Base-by-base conservation (phyloP, 2,113 vertebrate species). In the Barnardius zonarius region DNA sequence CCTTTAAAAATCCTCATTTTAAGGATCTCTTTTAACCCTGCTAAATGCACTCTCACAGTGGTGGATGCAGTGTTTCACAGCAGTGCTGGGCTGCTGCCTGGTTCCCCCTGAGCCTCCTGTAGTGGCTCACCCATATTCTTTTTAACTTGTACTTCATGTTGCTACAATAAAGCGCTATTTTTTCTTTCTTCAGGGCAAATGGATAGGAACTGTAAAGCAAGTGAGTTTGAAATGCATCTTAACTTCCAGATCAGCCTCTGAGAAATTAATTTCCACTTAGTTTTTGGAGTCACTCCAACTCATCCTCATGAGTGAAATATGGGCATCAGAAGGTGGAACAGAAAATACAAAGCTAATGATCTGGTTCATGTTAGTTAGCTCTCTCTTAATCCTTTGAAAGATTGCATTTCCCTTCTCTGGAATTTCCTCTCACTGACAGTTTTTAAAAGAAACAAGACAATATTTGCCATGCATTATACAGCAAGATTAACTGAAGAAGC, bases 271-370 rank as follows among this genome's bases (percentile, higher is more conserved):
- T 96, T 94, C 92, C 91, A 95, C 97, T 97, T 95, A 96, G 91
- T 87, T 94, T 94, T 90, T 95, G 94, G 95, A 93, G 84, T 33
- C 30, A 0, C 69, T 97, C 96, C 93, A 94, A 67, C 83, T 94
- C 90, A 90, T 93, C 86, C 95, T 93, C 93, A 88, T 87, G 95
- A 97, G 85, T 95, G 94, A 96, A 93, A 93, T 96, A 97, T 84
- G 85, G 88, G 95, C 94, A 95, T 96, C 89, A 95, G 95, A 97
- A 96, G 94, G 95, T 96, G 94, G 92, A 96, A 96, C 96, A 92
- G 95, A 97, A 96, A 97, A 97, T 95, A 95, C 96, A 97, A 96
- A 97, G 96, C 95, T 97, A 97, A 97, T 97, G 96, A 97, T 97
- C 91, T 97, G 97, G 86, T 96, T 97, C 97, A 96, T 96, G 97